A percentile compares a stretch with the other conserved stretches of the same genome.
Conservation (phyloP, 1,140 invertebrate species). For the Patella vulgata region DNA sequence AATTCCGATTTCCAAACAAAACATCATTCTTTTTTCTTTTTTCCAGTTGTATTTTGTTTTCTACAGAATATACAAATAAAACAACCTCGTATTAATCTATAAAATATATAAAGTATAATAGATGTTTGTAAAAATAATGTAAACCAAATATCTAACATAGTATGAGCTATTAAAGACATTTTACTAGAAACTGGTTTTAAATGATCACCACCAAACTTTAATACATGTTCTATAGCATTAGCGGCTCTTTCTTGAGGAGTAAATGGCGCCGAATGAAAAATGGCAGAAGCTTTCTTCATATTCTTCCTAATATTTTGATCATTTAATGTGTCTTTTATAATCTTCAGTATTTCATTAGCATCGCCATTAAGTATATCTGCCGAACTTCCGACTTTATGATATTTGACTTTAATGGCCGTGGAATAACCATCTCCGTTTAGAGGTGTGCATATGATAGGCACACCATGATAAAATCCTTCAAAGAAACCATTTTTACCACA, state of each 20-base stretch:
- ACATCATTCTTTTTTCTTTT: no score
- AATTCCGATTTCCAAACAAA: no score
- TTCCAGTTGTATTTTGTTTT: no score
- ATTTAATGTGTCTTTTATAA: slow-evolving; percentile 24
- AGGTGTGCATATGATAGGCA: slow-evolving; percentile 73
- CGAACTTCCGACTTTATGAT: slow-evolving; percentile 26
- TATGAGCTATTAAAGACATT: slow-evolving; percentile 21
- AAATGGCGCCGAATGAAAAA: slow-evolving; percentile 31
- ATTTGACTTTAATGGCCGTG: slow-evolving; percentile 53
- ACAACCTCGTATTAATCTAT: not conserved
- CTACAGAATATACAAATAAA: not conserved
- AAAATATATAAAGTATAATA: not conserved
- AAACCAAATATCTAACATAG: slow-evolving; percentile 13
- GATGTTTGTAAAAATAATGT: not conserved
- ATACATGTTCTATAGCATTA: slow-evolving; percentile 40
- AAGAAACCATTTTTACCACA: slow-evolving; percentile 45
- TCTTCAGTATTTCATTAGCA: slow-evolving; percentile 15
- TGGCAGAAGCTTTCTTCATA: no score
- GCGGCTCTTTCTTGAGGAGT: slow-evolving; percentile 28
- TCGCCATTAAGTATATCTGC: slow-evolving; percentile 21
- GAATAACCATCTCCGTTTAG: slow-evolving; percentile 75
- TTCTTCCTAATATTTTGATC: slow-evolving; percentile 25
- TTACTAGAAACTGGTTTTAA: slow-evolving; percentile 22
- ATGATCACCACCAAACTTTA: slow-evolving; percentile 43
- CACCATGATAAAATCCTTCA: slow-evolving; percentile 45